phyloP scores from a whole-genome alignment of 2,113 vertebrate genomes.

The Percina caprodes region DNA sequence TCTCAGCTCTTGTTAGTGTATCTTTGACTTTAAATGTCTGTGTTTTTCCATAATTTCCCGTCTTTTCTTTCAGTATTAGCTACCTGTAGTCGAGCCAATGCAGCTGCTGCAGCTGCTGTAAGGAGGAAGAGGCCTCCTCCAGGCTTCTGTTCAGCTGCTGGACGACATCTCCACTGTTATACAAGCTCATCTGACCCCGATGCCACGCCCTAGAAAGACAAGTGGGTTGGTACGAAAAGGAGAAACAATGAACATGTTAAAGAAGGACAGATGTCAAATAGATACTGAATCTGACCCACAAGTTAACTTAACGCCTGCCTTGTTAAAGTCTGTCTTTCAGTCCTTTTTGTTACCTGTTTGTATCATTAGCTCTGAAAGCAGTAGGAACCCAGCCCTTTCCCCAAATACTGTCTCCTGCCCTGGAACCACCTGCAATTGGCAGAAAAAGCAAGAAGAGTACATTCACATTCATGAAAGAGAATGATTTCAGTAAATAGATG shows the following conservation, averaged over 20 bases:
- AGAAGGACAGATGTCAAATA: constrained; percentile 12
- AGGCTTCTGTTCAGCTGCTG: constrained; percentile 88
- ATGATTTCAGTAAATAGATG: not conserved
- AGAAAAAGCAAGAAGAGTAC: not conserved
- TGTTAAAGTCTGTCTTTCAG: not conserved
- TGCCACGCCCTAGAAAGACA: constrained; percentile 85
- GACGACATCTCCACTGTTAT: constrained; percentile 84
- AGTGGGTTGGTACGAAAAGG: constrained; percentile 15
- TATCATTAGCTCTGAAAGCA: constrained; percentile 65
- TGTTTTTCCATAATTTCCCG: not conserved
- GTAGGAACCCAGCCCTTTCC: constrained; percentile 75
- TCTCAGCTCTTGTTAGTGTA: not conserved
- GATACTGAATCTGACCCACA: not conserved
- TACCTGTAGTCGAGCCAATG: constrained; percentile 92
- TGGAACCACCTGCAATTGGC: constrained; percentile 4
- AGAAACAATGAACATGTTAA: constrained; percentile 14
- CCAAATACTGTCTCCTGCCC: constrained; percentile 35
- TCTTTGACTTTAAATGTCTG: not conserved
- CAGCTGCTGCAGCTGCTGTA: constrained; percentile 86
- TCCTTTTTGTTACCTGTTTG: constrained; percentile 83
- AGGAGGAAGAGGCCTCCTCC: constrained; percentile 81
- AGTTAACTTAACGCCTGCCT: not conserved
- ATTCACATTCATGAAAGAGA: not conserved
- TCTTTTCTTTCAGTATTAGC: not conserved
- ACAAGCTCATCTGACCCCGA: constrained; percentile 83